A percentile compares a stretch with the other conserved stretches of the same genome.
Evolutionary conservation across 2,113 vertebrate species (phyloP).

Genomic region (Nyctereutes procyonoides): DNA sequence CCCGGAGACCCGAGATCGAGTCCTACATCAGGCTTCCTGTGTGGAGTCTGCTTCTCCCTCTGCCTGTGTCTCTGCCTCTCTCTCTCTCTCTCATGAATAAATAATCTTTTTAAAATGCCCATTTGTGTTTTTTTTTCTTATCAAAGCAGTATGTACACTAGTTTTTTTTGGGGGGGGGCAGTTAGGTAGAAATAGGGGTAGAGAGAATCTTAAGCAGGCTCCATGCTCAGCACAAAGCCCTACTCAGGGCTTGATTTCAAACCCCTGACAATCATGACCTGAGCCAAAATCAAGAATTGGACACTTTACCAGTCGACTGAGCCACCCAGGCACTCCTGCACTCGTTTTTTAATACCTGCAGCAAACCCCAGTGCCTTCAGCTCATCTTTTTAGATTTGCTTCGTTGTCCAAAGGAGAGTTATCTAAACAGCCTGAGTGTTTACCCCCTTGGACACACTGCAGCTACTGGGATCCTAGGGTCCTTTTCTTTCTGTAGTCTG

Average conservation of each 20-base stretch:
- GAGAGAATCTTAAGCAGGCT: background rate
- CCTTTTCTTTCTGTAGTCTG: constrained; percentile 63
- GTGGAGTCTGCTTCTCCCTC: no score
- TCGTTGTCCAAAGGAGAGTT: no score
- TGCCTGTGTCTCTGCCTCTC: no score
- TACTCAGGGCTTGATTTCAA: background rate
- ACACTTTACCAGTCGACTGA: background rate
- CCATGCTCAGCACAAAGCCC: background rate
- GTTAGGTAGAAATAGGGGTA: background rate
- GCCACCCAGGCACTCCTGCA: background rate
- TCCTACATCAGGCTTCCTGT: no score
- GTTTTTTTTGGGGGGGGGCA: background rate
- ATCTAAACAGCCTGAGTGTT: background rate
- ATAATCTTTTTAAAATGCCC: no score
- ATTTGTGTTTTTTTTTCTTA: background rate
- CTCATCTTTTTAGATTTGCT: background rate
- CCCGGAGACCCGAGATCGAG: no score
- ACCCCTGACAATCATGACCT: background rate
- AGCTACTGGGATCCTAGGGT: background rate
- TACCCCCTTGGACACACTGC: background rate
- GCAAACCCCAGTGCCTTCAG: background rate
- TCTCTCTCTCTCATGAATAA: no score
- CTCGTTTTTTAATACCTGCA: background rate
- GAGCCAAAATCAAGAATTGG: background rate
- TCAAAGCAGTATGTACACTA: accelerated